Evolutionary conservation across 2,113 vertebrate species (phyloP), one percentile per base, ranked within the genome.

Genomic region (Plecturocebus donacophilus): DNA sequence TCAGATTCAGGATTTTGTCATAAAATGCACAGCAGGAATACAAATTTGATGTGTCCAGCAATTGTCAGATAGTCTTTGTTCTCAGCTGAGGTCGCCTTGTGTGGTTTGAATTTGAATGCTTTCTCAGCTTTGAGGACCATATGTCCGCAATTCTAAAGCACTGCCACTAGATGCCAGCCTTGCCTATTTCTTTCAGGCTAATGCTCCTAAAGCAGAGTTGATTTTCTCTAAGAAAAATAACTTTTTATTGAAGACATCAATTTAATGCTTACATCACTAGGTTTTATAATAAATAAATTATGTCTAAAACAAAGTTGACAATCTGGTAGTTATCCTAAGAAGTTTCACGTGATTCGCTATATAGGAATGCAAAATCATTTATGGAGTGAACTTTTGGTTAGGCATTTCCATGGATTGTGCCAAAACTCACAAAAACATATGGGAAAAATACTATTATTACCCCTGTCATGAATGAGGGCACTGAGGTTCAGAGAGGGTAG

Each of bases 131-230:
- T n/a, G 20, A 84, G 94, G 81, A 92, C 38, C 4, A 0, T n/a
- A 66, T 94, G 64, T 54, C 94, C 92, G 64, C 25, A 96, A 49
- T 95, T 96, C 49, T 81, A 49, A 2, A 16, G 27, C 13, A 10
- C 0, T 13, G 85, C 23, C 95, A 81, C 76, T 82, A 97, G 97
- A 94, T 71, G 94, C 0, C 6, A 95, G 6, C 0, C 45, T 95
- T 97, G 45, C 2, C 2, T n/a, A 54, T 35, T 5, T 82, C 6
- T 32, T 64, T 19, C 42, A 66, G 10, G 8, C 8, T 47, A 84
- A 52, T 13, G 19, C 58, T 56, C 40, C 35, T 14, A 40, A 38
- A 35, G 17, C 8, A n/a, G 8, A 49, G 17, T 32, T 23, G 13
- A 45, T 70, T 75, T 85, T 58, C 30, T 61, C 8, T n/a, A 71